phyloP scores from a whole-genome alignment of 2,113 vertebrate species.

The Ageneiosus marmoratus region DNA sequence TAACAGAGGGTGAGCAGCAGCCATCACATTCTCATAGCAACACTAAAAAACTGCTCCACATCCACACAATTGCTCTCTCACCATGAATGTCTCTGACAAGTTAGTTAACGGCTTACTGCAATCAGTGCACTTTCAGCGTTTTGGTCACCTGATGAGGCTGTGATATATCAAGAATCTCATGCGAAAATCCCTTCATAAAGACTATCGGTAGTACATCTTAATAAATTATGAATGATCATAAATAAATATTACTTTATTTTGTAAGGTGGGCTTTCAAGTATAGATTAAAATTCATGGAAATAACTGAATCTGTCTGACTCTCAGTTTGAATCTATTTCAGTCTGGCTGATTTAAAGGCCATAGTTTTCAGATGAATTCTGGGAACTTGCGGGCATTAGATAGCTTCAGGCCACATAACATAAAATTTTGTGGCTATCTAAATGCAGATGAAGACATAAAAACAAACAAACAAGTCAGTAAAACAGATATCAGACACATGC shows the following conservation, averaged over 20 bases:
- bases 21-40: constrained; percentile 59
- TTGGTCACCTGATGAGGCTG: neutral
- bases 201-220: neutral
- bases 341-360: neutral
- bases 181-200: neutral
- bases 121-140: neutral
- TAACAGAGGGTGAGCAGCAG: constrained; percentile 58
- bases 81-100: constrained; percentile 56
- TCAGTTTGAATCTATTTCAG: constrained; percentile 1
- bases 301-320: neutral
- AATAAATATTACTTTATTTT: constrained; percentile 20
- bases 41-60: constrained; percentile 55
- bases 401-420: neutral
- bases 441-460: constrained; percentile 12
- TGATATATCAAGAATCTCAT: neutral
- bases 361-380: neutral
- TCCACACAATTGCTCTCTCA: constrained; percentile 51
- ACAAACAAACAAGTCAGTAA: neutral
- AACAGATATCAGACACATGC: neutral
- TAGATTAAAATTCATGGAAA: neutral
- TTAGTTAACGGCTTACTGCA: constrained; percentile 19
- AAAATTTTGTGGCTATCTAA: neutral
- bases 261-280: neutral
- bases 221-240: constrained; percentile 29
- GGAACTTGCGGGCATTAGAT: neutral